Conservation (phyloP, 2,797 vertebrate species). For the Amazona ochrocephala region DNA sequence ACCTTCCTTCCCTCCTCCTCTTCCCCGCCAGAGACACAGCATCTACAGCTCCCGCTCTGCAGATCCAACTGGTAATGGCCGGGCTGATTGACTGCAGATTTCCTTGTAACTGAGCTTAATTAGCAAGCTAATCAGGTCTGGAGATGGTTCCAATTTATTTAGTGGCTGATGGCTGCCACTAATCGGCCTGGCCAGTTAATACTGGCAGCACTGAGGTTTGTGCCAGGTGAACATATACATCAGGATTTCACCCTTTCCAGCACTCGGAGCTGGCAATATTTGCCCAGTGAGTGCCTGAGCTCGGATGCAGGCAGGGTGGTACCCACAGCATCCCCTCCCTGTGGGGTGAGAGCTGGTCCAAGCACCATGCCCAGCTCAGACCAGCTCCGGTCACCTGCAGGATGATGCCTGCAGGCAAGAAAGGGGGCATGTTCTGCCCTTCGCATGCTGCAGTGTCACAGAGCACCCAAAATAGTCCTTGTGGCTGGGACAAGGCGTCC, state of each 20-base stretch:
- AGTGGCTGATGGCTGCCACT: slow-evolving; percentile 52
- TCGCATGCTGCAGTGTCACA: neutral
- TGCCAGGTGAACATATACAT: slow-evolving; percentile 18
- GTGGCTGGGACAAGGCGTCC: neutral
- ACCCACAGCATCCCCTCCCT: neutral
- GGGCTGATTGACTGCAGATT: slow-evolving; percentile 62
- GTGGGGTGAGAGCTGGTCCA: rapidly evolving
- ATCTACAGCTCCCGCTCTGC: neutral
- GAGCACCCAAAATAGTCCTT: neutral
- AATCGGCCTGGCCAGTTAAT: slow-evolving; percentile 39
- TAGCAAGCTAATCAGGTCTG: slow-evolving; percentile 68
- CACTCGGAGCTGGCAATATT: neutral
- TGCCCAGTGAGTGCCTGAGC: neutral
- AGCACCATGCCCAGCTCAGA: neutral
- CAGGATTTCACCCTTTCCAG: neutral
- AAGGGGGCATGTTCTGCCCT: neutral
- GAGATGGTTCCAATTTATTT: slow-evolving; percentile 70
- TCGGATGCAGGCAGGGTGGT: neutral
- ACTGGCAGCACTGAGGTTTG: neutral
- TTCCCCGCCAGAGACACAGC: neutral
- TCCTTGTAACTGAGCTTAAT: slow-evolving; percentile 68
- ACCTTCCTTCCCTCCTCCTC: neutral
- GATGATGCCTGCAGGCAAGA: neutral
- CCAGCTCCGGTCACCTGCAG: neutral
- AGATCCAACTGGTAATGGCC: slow-evolving; percentile 22